Evolutionary conservation across 2,888 invertebrate species (phyloP).

Genomic region (Rhimphoctona megacephalus): DNA sequence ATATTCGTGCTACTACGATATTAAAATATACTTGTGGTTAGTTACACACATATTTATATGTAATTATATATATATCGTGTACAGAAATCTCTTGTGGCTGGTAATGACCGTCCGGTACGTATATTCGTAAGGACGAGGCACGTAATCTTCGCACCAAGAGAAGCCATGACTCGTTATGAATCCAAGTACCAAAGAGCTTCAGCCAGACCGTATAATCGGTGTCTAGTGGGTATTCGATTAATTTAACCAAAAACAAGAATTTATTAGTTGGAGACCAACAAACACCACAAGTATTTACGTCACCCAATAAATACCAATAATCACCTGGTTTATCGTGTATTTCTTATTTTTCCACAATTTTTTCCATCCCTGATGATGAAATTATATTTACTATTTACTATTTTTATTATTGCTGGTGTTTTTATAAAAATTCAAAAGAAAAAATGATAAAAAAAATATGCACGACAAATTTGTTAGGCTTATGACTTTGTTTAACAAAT

Average conservation of each 20-base stretch:
- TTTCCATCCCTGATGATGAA: neutral
- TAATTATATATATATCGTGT: slow-evolving; percentile 18
- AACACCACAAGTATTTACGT: slow-evolving; percentile 47
- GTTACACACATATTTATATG: slow-evolving; percentile 31
- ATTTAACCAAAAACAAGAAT: slow-evolving; percentile 66
- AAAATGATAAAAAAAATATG: no score
- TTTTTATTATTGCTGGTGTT: neutral
- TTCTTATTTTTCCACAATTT: neutral
- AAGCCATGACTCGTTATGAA: slow-evolving; percentile 52
- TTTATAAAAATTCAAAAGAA: neutral
- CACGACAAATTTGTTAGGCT: no score
- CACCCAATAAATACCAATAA: slow-evolving; percentile 40
- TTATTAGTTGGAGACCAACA: slow-evolving; percentile 45
- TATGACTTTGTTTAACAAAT: no score
- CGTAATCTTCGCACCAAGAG: slow-evolving; percentile 48
- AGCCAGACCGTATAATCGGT: slow-evolving; percentile 67
- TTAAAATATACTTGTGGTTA: slow-evolving; percentile 68
- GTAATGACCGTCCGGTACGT: slow-evolving; percentile 69
- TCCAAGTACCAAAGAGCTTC: slow-evolving; percentile 46
- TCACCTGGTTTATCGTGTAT: slow-evolving; percentile 16
- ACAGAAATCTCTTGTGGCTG: slow-evolving; percentile 69
- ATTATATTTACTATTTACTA: neutral
- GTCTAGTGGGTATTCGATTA: slow-evolving; percentile 72
- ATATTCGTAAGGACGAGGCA: slow-evolving; percentile 50
- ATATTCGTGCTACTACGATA: slow-evolving; percentile 69